Evolutionary conservation across 1,140 invertebrate genomes (phyloP).

Genomic region (Drosophila rhopaloa): DNA sequence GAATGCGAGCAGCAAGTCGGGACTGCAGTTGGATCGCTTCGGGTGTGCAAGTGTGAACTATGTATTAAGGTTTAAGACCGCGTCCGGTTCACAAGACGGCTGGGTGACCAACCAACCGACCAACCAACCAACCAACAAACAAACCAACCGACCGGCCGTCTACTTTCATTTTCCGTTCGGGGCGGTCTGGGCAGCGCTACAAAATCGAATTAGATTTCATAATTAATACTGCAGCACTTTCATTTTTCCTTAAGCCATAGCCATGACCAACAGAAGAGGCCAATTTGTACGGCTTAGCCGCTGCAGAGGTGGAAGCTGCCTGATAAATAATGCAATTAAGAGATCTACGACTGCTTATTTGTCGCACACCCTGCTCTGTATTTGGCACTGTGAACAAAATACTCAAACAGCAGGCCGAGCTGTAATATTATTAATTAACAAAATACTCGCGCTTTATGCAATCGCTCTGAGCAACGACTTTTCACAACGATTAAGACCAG

Average conservation of each 20-base stretch:
- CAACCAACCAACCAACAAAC: background rate
- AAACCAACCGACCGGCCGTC: constrained; percentile 10
- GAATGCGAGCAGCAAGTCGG: constrained; percentile 32
- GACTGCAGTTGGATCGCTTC: constrained; percentile 19
- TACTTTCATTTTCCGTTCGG: constrained; percentile 63
- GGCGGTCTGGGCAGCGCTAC: constrained; percentile 43
- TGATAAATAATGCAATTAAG: constrained; percentile 51
- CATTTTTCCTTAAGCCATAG: constrained; percentile 55
- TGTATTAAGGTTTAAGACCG: constrained; percentile 33
- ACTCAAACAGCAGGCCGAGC: constrained; percentile 34
- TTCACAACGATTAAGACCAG: constrained; percentile 46
- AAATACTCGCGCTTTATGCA: constrained; percentile 35
- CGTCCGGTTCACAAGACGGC: constrained; percentile 21
- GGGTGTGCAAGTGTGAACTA: constrained; percentile 56
- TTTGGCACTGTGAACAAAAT: constrained; percentile 41
- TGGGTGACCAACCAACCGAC: constrained; percentile 4
- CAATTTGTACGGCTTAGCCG: constrained; percentile 27
- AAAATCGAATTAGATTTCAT: constrained; percentile 65
- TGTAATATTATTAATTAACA: constrained; percentile 52
- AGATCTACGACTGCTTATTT: constrained; percentile 48
- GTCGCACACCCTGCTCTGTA: constrained; percentile 27
- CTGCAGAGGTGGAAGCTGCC: background rate
- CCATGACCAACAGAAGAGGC: constrained; percentile 51
- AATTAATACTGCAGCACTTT: constrained; percentile 67
- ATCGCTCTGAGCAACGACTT: constrained; percentile 36